Conservation (phyloP, 1,140 invertebrate genomes). For the Protaetia brevitarsis region DNA sequence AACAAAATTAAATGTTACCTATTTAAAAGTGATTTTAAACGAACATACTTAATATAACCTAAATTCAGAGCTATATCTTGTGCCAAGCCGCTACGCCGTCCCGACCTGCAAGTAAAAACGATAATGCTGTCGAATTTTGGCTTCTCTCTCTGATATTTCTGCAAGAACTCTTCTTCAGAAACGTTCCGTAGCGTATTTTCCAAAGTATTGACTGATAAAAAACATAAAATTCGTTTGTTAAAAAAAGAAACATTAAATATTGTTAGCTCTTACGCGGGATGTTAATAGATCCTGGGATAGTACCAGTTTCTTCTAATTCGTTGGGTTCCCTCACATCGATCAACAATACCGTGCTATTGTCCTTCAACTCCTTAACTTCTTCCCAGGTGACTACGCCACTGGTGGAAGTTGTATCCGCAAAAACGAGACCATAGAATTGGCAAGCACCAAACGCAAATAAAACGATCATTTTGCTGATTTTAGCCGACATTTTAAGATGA, state of each 20-base stretch:
- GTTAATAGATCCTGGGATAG: conserved; percentile 66
- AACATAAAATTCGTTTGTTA: neutral
- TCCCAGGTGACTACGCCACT: too few species aligned
- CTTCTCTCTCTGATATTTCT: conserved; percentile 45
- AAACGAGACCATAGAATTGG: too few species aligned
- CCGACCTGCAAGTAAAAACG: conserved; percentile 50
- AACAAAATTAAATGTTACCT: neutral
- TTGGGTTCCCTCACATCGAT: conserved; percentile 67
- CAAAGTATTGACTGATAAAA: conserved; percentile 38
- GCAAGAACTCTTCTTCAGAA: conserved; percentile 45
- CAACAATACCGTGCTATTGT: conserved; percentile 49
- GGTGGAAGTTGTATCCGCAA: too few species aligned
- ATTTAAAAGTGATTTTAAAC: neutral
- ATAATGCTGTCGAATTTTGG: conserved; percentile 47
- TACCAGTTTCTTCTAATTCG: conserved; percentile 62
- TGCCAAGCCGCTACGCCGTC: conserved; percentile 47
- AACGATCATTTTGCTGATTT: too few species aligned
- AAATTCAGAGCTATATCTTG: conserved; percentile 45
- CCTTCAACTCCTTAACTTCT: conserved; percentile 46
- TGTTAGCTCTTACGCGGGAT: conserved; percentile 33
- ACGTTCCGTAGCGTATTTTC: conserved; percentile 40
- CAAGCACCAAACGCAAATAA: too few species aligned
- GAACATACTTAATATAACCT: conserved; percentile 49
- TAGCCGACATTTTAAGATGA: too few species aligned
- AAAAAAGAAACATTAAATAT: neutral